These are phyloP conservation scores for Sebastes taczanowskii DNA, from an alignment of 2,797 vertebrate genomes.

Conservation along the genomic window DNA sequence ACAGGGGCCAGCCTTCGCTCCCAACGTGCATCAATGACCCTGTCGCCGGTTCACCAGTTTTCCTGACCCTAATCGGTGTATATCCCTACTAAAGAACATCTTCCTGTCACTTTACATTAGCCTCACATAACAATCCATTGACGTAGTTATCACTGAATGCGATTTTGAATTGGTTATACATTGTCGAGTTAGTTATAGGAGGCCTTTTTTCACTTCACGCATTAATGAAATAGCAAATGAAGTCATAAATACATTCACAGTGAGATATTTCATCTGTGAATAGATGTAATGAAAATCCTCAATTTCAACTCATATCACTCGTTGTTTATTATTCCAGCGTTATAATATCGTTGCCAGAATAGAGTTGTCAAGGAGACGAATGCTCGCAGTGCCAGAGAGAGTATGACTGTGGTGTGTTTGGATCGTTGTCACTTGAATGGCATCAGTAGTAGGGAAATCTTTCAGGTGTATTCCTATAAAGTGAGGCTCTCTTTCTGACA, in stretches of 20 bases:
- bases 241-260: neutral
- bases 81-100: no score
- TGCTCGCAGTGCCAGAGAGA: neutral
- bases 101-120: neutral
- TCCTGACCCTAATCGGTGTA: neutral
- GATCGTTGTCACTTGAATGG: conserved; percentile 16
- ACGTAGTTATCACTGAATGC: neutral
- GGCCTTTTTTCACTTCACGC: neutral
- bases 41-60: no score
- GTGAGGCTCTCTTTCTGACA: neutral
- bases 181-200: neutral
- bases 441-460: conserved; percentile 17
- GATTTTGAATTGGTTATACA: neutral
- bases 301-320: neutral
- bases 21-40: no score
- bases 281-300: neutral
- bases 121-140: neutral
- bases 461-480: conserved; percentile 23
- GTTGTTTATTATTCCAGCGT: conserved; percentile 7
- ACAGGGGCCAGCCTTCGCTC: no score
- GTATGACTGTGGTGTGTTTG: neutral
- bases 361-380: conserved; percentile 30
- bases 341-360: conserved; percentile 1
- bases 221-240: neutral
- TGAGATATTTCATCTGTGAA: neutral